These are phyloP conservation scores for Eptesicus fuscus DNA, from an alignment of 2,113 vertebrate species.

Conservation along the genomic window DNA sequence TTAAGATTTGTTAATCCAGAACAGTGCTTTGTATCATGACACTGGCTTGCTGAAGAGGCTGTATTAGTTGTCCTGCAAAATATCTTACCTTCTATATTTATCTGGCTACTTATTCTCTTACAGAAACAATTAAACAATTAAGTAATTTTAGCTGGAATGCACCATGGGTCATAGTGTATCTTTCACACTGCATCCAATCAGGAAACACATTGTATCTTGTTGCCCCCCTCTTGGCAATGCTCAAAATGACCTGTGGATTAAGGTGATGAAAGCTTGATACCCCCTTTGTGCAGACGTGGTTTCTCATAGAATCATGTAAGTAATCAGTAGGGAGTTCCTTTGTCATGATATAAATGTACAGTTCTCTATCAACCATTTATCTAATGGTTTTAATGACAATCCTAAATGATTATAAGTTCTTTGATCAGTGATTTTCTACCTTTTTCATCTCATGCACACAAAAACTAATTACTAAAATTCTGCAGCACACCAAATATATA, in stretches of 20 bases:
- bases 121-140: not conserved
- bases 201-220: not conserved
- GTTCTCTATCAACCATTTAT: not conserved
- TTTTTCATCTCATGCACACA: not conserved
- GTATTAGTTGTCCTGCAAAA: not conserved
- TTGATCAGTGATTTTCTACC: not conserved
- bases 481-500: not conserved
- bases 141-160: not conserved
- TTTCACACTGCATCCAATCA: not conserved
- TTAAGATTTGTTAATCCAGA: not conserved
- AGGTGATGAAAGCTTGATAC: not conserved
- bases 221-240: not conserved
- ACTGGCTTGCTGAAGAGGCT: not conserved
- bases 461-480: not conserved
- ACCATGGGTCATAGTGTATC: not conserved
- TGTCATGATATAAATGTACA: not conserved
- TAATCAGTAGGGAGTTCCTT: not conserved
- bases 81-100: not conserved
- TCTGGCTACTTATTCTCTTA: not conserved
- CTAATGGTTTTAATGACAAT: not conserved
- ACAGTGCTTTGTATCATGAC: not conserved
- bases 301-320: not conserved
- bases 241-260: not conserved
- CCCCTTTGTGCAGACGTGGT: not conserved
- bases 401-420: not conserved